Evolutionary conservation across 1,140 invertebrate genomes (phyloP), one percentile per base, ranked within the genome.

Genomic region (Hestina assimilis): DNA sequence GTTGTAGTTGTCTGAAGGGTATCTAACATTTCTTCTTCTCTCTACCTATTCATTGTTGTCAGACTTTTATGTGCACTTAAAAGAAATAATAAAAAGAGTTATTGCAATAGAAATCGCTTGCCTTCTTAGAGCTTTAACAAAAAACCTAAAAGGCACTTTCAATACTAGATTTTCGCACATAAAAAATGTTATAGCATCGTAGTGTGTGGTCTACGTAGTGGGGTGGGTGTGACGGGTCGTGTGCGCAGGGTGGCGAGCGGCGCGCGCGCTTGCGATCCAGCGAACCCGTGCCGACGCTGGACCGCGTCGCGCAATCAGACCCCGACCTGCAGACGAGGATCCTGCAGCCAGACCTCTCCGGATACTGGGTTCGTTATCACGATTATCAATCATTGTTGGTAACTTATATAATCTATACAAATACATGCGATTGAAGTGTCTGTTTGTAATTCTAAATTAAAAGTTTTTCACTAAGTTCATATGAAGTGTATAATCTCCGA

Each of bases 241-340:
- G 54, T 71, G 67, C 35, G 62, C 66, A 81, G 75, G 80, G 71
- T 48, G 74, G 74, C 55, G 72, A 72, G 71, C 66, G 70, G 73
- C 69, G 75, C 75, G 75, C 77, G 81, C 86, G 84, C 69, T 69
- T 83, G 31, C 31, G 31, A 72, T 88, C 38, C 75, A 83, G 82
- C 75, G 80, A 78, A 67, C 69, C 76, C 43, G 69, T 76, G 24
- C n/a, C n/a, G n/a, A n/a, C n/a, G n/a, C 75, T 88, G 35, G 79
- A 76, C 58, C 73, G 85, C 43, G 82, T 79, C 28, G 83, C 84
- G 29, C 83, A 83, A 57, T 86, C 85, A 56, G 82, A 88, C 69
- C 77, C 82, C 1, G 82, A 88, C 65, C 66, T 83, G 7, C 81
- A 80, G 68, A 66, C 72, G 69, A 59, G 78, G 14, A n/a, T n/a